Conservation (phyloP, 2,888 invertebrate species). For the Sesamia inferens region DNA sequence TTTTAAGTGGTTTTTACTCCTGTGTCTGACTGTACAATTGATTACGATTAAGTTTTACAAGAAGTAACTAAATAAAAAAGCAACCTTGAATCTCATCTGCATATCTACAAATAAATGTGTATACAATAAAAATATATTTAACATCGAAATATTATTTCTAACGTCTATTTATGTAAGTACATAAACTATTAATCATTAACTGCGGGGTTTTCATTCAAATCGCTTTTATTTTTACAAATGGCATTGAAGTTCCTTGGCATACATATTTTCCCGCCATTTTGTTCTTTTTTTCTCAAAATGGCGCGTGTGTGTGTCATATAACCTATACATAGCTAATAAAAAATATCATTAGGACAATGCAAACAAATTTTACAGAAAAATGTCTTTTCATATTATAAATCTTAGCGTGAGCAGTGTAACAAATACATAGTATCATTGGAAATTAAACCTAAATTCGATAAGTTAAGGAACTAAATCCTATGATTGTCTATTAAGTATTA, state of each 20-base stretch:
- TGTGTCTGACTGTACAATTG: constrained; percentile 22
- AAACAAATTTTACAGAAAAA: constrained; percentile 29
- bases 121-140: constrained; percentile 16
- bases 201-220: constrained; percentile 28
- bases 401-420: constrained; percentile 47
- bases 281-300: not conserved
- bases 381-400: constrained; percentile 62
- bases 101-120: constrained; percentile 26
- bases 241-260: not conserved
- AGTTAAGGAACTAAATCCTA: constrained; percentile 50
- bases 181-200: not conserved
- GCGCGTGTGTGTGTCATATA: not conserved
- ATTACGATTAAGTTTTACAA: constrained; percentile 3
- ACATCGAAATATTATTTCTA: constrained; percentile 11
- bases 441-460: constrained; percentile 53
- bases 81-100: constrained; percentile 26
- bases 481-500: constrained; percentile 61
- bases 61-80: constrained; percentile 19
- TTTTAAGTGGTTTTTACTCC: constrained; percentile 25
- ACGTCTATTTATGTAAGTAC: constrained; percentile 31
- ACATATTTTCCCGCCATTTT: not conserved
- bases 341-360: constrained; percentile 15
- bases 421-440: constrained; percentile 36
- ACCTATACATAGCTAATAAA: not conserved
- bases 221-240: not conserved